Base-by-base conservation (phyloP, 2,797 vertebrate species). In the Garrulus glandarius region DNA sequence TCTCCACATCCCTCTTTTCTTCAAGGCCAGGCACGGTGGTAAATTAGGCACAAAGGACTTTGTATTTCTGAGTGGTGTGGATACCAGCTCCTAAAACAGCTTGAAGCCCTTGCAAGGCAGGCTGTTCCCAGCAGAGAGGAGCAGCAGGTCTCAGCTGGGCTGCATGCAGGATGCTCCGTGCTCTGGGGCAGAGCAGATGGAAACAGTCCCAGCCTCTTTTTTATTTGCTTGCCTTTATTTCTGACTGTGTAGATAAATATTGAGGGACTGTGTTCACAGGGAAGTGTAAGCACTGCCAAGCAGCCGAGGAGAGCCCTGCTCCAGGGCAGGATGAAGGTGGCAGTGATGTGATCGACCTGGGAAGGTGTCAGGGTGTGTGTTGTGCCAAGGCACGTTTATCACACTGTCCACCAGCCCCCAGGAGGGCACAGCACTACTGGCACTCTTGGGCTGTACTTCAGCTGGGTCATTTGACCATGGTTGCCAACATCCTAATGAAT, bases 361-460 rank as follows among this genome's bases (percentile, higher is more conserved):
- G 27, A 13, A 61, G 44, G 14, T 50, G 30, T 75, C 60, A n/a
- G 68, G 24, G 11, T 29, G 41, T 8, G 18, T 0, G 2, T 0
- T 86, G 37, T 81, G 72, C 30, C 61, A 29, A 47, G 52, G 29
- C 29, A n/a, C 0, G 0, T 7, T 2, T 3, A 13, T 12, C 36
- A 15, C 30, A 4, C 11, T 57, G 61, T 4, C 21, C 43, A 2
- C 10, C 6, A 21, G 36, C 27, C 22, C 76, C 37, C 39, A 26
- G 50, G 30, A 79, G 37, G 43, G 13, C 44, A 78, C 34, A 47
- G 59, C 5, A 29, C 2, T 13, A 20, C 3, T 9, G 12, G 9
- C 15, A 8, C 22, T 55, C 16, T 23, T 43, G 50, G 49, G 30
- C 30, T 91, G 12, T 1, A 4, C 11, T 46, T 53, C 29, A 32